phyloP scores from a whole-genome alignment of 2,888 invertebrate genomes.

The Pollenia labialis region DNA sequence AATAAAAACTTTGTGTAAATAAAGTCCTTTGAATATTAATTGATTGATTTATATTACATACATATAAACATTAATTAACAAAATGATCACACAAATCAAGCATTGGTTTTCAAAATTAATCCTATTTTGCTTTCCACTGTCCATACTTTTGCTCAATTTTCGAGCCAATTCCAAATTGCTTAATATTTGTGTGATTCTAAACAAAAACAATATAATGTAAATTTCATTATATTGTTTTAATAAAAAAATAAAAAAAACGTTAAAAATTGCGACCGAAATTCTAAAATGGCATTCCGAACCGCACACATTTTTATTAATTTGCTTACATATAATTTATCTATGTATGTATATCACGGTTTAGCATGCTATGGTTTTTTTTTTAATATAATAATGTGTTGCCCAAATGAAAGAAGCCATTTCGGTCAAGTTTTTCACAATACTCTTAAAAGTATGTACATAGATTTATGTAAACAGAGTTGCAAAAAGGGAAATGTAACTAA shows the following conservation, averaged over 20 bases:
- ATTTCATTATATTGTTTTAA: slow-evolving; percentile 57
- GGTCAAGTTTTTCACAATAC: slow-evolving; percentile 78
- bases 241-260: slow-evolving; percentile 31
- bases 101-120: slow-evolving; percentile 74
- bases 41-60: slow-evolving; percentile 53
- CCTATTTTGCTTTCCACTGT: slow-evolving; percentile 54
- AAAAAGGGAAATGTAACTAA: slow-evolving; percentile 58
- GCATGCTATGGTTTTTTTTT: background rate
- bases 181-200: slow-evolving; percentile 68
- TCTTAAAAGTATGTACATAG: slow-evolving; percentile 51
- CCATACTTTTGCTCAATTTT: slow-evolving; percentile 60
- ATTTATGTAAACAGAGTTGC: slow-evolving; percentile 77
- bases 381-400: slow-evolving; percentile 44
- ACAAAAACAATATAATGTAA: slow-evolving; percentile 62
- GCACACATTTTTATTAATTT: slow-evolving; percentile 39
- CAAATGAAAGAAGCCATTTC: slow-evolving; percentile 77
- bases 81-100: slow-evolving; percentile 75
- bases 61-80: slow-evolving; percentile 76
- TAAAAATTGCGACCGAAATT: slow-evolving; percentile 81
- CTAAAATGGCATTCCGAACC: slow-evolving; percentile 68
- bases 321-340: background rate
- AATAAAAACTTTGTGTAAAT: slow-evolving; percentile 82
- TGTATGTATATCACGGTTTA: background rate
- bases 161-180: slow-evolving; percentile 64
- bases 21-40: slow-evolving; percentile 80